Evolutionary conservation across 2,797 vertebrate genomes (phyloP), one percentile per base, ranked within the genome.

Genomic region (Sebastes cheni): DNA sequence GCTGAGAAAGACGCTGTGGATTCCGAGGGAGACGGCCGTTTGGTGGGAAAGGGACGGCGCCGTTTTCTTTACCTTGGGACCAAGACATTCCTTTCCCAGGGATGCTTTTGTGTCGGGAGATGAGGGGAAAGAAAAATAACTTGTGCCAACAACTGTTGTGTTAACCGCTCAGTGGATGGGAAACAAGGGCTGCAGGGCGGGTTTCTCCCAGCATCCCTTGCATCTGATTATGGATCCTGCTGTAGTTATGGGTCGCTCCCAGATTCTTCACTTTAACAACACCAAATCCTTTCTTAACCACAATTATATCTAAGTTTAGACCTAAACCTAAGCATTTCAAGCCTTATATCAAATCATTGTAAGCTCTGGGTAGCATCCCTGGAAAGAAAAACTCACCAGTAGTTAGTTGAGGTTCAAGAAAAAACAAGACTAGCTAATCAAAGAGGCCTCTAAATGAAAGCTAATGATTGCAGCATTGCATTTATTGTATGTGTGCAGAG

Each of bases 51-150:
- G 91, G 88, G 92, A 93, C 67, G 87, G 81, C 92, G 93, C 84
- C 93, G 95, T 96, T 97, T 93, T 96, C 96, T 96, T 96, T 96
- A 96, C 93, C 94, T 96, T 95, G 89, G 92, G 80, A 95, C 93
- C 92, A 96, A 97, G 96, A 97, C 96, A 97, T 96, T 96, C 96
- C 93, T 95, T 96, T 96, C 96, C 95, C 95, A 96, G 95, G 94
- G 93, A 89, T 67, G 92, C 93, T 96, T 92, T 96, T 96, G 93
- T 96, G 94, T 90, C 87, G 83, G 92, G 93, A 96, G 91, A 93
- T 91, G 93, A 92, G 81, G 86, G 92, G 89, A 95, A 95, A 95
- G 93, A 95, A 95, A 95, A 95, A 93, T 94, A 94, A 92, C 89
- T 91, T 90, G 86, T 92, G 88, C 93, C 93, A 94, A 95, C 92